Evolutionary conservation across 2,797 vertebrate species (phyloP).

Genomic region (Vultur gryphus): DNA sequence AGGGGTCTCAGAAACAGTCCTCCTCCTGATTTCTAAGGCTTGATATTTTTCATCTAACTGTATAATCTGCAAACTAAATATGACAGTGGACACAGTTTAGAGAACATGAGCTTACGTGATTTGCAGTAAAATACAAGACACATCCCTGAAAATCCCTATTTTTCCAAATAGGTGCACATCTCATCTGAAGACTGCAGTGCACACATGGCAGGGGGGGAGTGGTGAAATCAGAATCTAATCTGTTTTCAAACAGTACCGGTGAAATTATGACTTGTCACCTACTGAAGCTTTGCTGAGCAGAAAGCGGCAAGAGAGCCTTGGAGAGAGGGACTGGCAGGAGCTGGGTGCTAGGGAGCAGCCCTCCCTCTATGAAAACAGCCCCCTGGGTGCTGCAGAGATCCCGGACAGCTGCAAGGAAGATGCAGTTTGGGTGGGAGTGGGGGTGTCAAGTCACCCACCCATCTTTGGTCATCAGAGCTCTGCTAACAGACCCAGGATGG

Average conservation of each 20-base stretch:
- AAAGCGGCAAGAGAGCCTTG: neutral
- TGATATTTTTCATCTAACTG: neutral
- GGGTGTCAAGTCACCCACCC: too few species aligned
- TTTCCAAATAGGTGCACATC: neutral
- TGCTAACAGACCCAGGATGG: neutral
- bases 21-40: neutral
- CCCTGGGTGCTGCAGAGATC: neutral
- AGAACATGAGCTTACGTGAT: accelerated
- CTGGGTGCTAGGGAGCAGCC: neutral
- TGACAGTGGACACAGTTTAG: neutral
- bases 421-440: neutral
- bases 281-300: neutral
- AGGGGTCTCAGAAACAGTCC: neutral
- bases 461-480: neutral
- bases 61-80: neutral
- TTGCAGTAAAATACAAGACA: neutral
- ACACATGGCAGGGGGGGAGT: too few species aligned
- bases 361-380: too few species aligned
- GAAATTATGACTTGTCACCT: neutral
- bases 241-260: too few species aligned
- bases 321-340: neutral
- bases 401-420: neutral
- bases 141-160: neutral
- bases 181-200: neutral
- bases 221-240: neutral